phyloP scores from a whole-genome alignment of 1,140 invertebrate genomes.

The Anadara kagoshimensis region DNA sequence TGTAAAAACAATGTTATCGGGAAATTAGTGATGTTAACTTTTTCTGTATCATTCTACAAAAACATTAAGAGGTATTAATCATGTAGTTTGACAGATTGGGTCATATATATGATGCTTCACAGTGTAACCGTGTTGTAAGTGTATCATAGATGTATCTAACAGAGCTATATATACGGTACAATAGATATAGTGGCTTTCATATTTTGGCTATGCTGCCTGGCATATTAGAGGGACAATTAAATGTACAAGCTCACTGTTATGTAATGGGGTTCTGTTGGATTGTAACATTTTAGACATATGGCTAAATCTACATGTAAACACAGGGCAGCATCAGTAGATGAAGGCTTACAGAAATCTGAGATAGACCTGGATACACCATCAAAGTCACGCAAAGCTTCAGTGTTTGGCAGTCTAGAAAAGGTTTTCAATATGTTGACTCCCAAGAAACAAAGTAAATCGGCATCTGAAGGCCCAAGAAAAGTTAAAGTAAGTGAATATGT shows the following conservation, averaged over 20 bases:
- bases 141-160: too few relatives aligned
- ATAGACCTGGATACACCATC: slow-evolving; percentile 74
- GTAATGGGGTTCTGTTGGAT: slow-evolving; percentile 2
- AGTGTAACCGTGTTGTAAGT: too few relatives aligned
- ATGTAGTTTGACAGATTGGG: too few relatives aligned
- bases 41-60: too few relatives aligned
- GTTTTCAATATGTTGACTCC: slow-evolving; percentile 84
- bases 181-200: too few relatives aligned
- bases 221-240: slow-evolving; percentile 11
- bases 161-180: too few relatives aligned
- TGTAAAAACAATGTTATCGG: too few relatives aligned
- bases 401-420: slow-evolving; percentile 83
- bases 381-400: slow-evolving; percentile 65
- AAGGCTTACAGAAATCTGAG: slow-evolving; percentile 62
- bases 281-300: slow-evolving; percentile 38
- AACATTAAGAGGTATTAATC: too few relatives aligned
- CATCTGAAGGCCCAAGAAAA: slow-evolving; percentile 69
- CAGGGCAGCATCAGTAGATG: slow-evolving; percentile 73
- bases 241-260: slow-evolving; percentile 4
- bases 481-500: slow-evolving; percentile 62
- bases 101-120: too few relatives aligned
- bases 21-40: too few relatives aligned
- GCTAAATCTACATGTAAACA: slow-evolving; percentile 20
- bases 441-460: slow-evolving; percentile 74
- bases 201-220: slow-evolving; percentile 11